phyloP scores from a whole-genome alignment of 2,888 invertebrate genomes.

The Atrina japonica region DNA sequence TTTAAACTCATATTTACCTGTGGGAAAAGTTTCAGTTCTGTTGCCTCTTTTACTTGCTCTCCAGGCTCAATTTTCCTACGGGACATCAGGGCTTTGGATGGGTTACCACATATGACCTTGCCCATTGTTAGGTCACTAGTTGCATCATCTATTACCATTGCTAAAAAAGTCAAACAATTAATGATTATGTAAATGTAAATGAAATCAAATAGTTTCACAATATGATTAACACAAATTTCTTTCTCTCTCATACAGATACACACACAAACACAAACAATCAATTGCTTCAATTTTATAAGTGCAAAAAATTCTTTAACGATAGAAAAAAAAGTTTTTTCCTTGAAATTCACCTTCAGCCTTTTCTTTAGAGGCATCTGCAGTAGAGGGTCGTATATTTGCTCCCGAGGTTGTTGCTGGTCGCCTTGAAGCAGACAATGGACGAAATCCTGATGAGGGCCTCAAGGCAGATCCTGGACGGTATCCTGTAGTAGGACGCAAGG shows the following conservation, averaged over 20 bases:
- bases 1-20: too few species aligned
- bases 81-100: slow-evolving; percentile 78
- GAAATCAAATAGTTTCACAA: too few species aligned
- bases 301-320: too few species aligned
- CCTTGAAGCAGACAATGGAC: slow-evolving; percentile 62
- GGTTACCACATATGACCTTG: slow-evolving; percentile 79
- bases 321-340: too few species aligned
- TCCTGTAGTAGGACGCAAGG: slow-evolving; percentile 69
- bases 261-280: too few species aligned
- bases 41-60: slow-evolving; percentile 31
- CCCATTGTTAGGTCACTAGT: slow-evolving; percentile 78
- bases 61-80: slow-evolving; percentile 59
- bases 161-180: slow-evolving; percentile 28
- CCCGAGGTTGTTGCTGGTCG: slow-evolving; percentile 58
- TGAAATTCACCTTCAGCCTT: slow-evolving; percentile 2
- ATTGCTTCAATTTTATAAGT: too few species aligned
- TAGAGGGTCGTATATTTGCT: slow-evolving; percentile 54
- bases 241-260: too few species aligned
- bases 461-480: slow-evolving; percentile 77
- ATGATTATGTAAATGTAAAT: neutral
- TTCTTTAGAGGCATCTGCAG: slow-evolving; percentile 38
- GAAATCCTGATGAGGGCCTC: slow-evolving; percentile 69
- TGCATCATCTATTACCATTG: slow-evolving; percentile 65
- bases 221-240: too few species aligned
- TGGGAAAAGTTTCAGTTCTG: slow-evolving; percentile 35